A percentile compares a stretch with the other conserved stretches of the same genome.
These are phyloP conservation scores for Murina feae DNA, from an alignment of 2,113 vertebrate species.

Conservation along the genomic window DNA sequence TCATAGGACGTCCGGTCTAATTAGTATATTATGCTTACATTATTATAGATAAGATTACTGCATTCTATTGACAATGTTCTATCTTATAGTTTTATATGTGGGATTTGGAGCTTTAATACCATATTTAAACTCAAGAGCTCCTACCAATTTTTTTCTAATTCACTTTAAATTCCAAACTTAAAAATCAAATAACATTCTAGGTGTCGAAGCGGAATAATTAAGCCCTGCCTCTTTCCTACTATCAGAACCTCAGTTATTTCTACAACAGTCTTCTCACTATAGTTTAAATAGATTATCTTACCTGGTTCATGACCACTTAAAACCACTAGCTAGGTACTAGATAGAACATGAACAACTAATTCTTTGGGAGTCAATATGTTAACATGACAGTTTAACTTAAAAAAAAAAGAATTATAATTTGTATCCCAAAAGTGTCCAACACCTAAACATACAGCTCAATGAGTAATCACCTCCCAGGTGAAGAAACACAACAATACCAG, in stretches of 20 bases:
- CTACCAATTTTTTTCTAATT: slow-evolving; percentile 14
- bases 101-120: not conserved
- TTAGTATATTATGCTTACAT: too few species aligned
- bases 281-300: not conserved
- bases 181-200: not conserved
- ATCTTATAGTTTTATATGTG: not conserved
- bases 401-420: not conserved
- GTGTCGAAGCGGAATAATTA: not conserved
- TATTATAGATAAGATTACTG: not conserved
- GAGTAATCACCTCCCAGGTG: not conserved
- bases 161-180: slow-evolving; percentile 25
- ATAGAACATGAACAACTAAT: not conserved
- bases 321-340: not conserved
- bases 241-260: not conserved
- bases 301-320: not conserved
- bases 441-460: not conserved
- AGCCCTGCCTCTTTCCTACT: not conserved
- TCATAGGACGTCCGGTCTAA: too few species aligned
- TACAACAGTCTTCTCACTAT: not conserved
- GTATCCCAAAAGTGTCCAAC: not conserved
- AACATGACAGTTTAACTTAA: not conserved
- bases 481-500: not conserved
- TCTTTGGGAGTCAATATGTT: not conserved
- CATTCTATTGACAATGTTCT: not conserved
- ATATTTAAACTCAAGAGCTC: not conserved